These are phyloP conservation scores for Actinia tenebrosa DNA, from an alignment of 64 coral and sea anemone genomes.

Conservation along the genomic window DNA sequence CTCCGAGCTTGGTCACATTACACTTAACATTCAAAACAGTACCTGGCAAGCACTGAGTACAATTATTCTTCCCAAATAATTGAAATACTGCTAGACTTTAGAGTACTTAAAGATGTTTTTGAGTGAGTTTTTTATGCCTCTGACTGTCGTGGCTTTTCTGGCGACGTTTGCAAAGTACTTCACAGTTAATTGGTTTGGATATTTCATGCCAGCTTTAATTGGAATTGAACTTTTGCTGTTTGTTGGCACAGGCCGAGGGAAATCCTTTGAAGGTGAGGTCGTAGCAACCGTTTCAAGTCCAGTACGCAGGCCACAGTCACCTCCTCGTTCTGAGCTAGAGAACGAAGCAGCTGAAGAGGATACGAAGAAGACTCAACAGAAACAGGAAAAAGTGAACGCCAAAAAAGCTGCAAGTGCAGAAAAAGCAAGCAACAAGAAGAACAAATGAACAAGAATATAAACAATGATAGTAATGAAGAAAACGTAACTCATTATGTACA, in stretches of 20 bases:
- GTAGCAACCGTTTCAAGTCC: background rate
- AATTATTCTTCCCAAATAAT: background rate
- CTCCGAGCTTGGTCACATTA: background rate
- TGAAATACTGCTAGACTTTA: background rate
- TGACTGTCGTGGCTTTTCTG: constrained; percentile 7
- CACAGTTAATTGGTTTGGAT: constrained; percentile 1
- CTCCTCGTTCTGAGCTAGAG: background rate
- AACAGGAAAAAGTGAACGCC: background rate
- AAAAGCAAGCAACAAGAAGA: constrained; percentile 11
- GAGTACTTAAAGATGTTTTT: constrained; percentile 13
- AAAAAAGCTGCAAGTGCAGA: background rate
- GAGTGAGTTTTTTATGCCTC: constrained; percentile 8
- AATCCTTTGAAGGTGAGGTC: background rate
- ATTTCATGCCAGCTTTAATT: constrained; percentile 1
- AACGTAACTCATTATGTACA: too few species aligned
- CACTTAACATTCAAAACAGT: background rate
- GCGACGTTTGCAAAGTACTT: constrained; percentile 31
- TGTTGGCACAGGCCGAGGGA: background rate
- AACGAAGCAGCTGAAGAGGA: background rate
- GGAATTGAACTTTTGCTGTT: constrained; percentile 21
- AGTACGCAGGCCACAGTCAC: background rate
- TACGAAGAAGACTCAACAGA: background rate
- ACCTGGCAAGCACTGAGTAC: background rate
- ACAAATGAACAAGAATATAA: background rate
- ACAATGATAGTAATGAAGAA: background rate